Base-by-base conservation (phyloP, 2,888 invertebrate genomes). In the Periphyllus acericola region DNA sequence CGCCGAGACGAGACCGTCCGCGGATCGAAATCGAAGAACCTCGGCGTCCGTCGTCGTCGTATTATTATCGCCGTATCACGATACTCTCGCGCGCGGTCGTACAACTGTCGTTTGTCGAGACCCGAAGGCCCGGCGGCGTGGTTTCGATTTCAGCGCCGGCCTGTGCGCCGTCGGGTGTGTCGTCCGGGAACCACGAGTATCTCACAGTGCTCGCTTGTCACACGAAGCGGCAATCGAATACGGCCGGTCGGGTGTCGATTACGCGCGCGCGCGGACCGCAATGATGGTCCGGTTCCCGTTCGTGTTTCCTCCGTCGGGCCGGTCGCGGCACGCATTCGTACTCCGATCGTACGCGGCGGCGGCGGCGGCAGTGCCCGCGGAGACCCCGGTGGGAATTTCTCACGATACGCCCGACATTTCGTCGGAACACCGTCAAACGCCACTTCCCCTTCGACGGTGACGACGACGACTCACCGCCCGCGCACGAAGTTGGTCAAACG, bases 201-300 rank as follows among this genome's bases (percentile, higher is more conserved):
- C 81, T 87, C 87, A 81, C 87, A 81, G 87, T 87, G 74, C 87
- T 87, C 79, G n/a, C n/a, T 80, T 87, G 86, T 87, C 87, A 81
- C 87, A 74, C 87, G 72, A n/a, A 81, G 74, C 46, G 40, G 87
- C 87, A 87, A 87, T 87, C 8, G 87, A 81, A 87, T 81, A 87
- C 66, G 74, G 29, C 72, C 75, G 17, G 86, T 29, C 36, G 34
- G 71, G 79, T 87, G 81, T 87, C 81, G 87, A 80, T 87, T 87
- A 81, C 87, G 76, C 66, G n/a, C 66, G 72, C 74, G 34, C 80
- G 80, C 60, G 80, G 80, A 86, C 87, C 87, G 46, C 87, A 81
- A 81, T 25, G 40, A 55, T 36, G 40, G 72, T 87, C 74, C 80
- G 80, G 87, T 74, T 55, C 40, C 80, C 46, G 79, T 79, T 55